A percentile compares a stretch with the other conserved stretches of the same genome.
Evolutionary conservation across 2,888 invertebrate species (phyloP).

Genomic region (Brachypalpus laphriformis): DNA sequence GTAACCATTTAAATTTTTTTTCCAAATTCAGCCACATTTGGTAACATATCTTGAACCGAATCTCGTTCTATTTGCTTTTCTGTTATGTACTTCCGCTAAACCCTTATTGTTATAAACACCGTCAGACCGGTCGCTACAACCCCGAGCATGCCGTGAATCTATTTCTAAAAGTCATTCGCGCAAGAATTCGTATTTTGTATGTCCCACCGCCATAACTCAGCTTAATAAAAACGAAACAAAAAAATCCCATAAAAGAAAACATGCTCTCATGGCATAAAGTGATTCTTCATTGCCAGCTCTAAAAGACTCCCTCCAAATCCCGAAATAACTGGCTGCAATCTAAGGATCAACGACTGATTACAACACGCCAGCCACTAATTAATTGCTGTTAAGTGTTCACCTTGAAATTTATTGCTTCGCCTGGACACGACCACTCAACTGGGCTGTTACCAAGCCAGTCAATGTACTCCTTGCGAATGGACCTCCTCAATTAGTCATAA

Average conservation of each 20-base stretch:
- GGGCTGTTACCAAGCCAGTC: slow-evolving; percentile 11
- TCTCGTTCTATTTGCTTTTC: too few species aligned
- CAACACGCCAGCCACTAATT: slow-evolving; percentile 70
- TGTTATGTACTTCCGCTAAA: too few species aligned
- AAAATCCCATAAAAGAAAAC: slow-evolving; percentile 24
- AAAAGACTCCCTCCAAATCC: slow-evolving; percentile 28
- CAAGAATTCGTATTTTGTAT: slow-evolving; percentile 27
- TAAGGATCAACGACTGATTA: slow-evolving; percentile 72
- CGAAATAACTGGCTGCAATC: slow-evolving; percentile 48
- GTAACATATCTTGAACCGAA: too few species aligned
- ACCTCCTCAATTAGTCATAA: slow-evolving; percentile 72
- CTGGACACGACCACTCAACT: slow-evolving; percentile 53
- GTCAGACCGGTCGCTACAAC: neutral
- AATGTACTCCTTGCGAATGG: neutral
- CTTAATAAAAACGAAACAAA: neutral
- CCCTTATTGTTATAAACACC: neutral
- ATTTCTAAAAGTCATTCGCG: slow-evolving; percentile 8
- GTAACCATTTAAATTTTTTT: too few species aligned
- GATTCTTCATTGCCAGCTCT: slow-evolving; percentile 39
- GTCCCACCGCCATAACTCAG: slow-evolving; percentile 29
- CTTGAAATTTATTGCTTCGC: slow-evolving; percentile 68
- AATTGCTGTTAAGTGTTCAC: slow-evolving; percentile 72
- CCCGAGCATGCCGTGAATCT: slow-evolving; percentile 15
- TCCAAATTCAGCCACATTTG: too few species aligned
- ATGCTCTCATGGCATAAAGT: slow-evolving; percentile 48